Conservation (phyloP, 1,140 invertebrate species). For the Nasonia giraulti region DNA sequence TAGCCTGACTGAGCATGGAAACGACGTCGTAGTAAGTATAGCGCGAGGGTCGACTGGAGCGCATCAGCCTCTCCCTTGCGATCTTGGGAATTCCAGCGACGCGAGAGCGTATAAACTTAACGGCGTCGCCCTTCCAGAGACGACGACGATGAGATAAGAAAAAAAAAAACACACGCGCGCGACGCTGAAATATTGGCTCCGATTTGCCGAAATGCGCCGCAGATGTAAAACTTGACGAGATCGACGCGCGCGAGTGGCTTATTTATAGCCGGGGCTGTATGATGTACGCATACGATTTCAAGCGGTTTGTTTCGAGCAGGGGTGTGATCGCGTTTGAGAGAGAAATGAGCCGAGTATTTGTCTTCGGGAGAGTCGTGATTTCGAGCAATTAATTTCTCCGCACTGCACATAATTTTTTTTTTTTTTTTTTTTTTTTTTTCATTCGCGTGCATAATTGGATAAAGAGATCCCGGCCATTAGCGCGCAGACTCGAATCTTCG, state of each 20-base stretch:
- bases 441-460: constrained; percentile 16
- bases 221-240: constrained; percentile 3
- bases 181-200: constrained; percentile 30
- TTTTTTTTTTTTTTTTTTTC: constrained; percentile 6
- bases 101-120: constrained; percentile 28
- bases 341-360: too few species aligned
- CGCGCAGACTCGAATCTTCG: constrained; percentile 23
- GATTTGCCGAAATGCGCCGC: constrained; percentile 14
- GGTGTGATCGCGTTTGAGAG: too few species aligned
- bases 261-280: constrained; percentile 13
- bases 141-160: background rate
- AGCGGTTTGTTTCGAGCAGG: background rate
- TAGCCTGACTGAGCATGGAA: constrained; percentile 1
- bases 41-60: background rate
- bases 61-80: constrained; percentile 1
- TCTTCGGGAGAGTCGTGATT: too few species aligned
- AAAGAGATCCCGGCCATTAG: constrained; percentile 40
- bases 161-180: background rate
- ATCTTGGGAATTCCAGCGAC: constrained; percentile 15
- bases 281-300: background rate
- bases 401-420: background rate
- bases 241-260: background rate
- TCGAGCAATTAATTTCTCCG: background rate
- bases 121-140: background rate
- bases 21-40: background rate